phyloP scores from a whole-genome alignment of 2,888 invertebrate genomes.

The Aporophyla lueneburgensis region DNA sequence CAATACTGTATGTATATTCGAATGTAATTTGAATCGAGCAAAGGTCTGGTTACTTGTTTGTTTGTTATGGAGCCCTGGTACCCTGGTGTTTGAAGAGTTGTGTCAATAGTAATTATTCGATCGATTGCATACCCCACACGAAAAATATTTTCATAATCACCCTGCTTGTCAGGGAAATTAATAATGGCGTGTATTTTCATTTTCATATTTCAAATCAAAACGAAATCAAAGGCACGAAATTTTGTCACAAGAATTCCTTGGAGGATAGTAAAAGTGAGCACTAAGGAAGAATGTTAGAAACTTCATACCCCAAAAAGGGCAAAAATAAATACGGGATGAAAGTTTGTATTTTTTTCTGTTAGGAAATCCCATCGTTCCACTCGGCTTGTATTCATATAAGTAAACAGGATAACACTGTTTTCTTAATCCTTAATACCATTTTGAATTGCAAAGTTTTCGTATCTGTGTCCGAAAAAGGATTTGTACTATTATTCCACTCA shows the following conservation, averaged over 20 bases:
- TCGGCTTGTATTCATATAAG: background rate
- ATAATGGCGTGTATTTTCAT: background rate
- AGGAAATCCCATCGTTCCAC: background rate
- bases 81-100: conserved; percentile 2
- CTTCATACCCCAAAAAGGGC: background rate
- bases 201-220: background rate
- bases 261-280: background rate
- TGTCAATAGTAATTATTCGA: conserved; percentile 4
- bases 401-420: background rate
- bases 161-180: background rate
- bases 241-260: background rate
- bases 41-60: conserved; percentile 33
- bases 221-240: too few species aligned
- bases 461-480: conserved; percentile 27
- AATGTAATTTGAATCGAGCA: conserved; percentile 38
- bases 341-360: background rate
- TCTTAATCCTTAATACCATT: conserved; percentile 6
- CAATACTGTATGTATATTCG: conserved; percentile 43
- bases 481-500: conserved; percentile 23
- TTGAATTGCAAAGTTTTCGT: conserved; percentile 10
- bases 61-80: conserved; percentile 46
- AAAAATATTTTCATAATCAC: background rate
- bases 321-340: background rate
- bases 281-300: background rate
- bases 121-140: background rate